Evolutionary conservation across 1,140 invertebrate genomes (phyloP).

Genomic region (Tribolium madens): DNA sequence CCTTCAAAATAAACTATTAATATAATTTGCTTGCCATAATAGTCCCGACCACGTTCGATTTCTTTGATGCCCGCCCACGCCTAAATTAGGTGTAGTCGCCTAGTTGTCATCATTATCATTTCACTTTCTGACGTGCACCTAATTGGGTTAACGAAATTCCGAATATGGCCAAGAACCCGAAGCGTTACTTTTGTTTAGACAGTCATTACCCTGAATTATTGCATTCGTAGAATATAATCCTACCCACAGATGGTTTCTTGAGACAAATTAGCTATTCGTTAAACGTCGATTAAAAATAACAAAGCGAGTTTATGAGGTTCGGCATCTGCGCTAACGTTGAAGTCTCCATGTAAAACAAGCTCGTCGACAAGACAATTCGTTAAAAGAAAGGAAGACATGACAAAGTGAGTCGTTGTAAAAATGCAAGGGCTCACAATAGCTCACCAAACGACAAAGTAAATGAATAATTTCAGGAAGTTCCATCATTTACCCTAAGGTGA

Average conservation of each 20-base stretch:
- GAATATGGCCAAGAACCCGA: conserved; percentile 16
- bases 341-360: conserved; percentile 2
- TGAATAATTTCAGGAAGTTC: conserved; percentile 45
- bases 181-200: not conserved
- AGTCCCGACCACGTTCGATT: conserved; percentile 12
- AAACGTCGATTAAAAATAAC: conserved; percentile 1
- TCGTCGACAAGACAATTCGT: conserved; percentile 31
- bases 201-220: conserved; percentile 17
- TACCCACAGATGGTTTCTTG: conserved; percentile 10
- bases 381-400: not conserved
- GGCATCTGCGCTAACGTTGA: conserved; percentile 7
- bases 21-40: conserved; percentile 3
- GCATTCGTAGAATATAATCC: not conserved
- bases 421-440: conserved; percentile 8
- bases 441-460: conserved; percentile 20
- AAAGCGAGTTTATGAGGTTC: not conserved
- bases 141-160: conserved; percentile 25
- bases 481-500: conserved; percentile 41
- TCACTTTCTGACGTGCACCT: conserved; percentile 19
- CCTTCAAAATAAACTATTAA: not conserved
- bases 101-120: conserved; percentile 24
- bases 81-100: not conserved
- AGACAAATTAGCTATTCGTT: conserved; percentile 14
- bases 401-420: conserved; percentile 4
- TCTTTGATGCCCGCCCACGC: conserved; percentile 11